Evolutionary conservation across 2,797 vertebrate species (phyloP).

Genomic region (Salarias fasciatus): DNA sequence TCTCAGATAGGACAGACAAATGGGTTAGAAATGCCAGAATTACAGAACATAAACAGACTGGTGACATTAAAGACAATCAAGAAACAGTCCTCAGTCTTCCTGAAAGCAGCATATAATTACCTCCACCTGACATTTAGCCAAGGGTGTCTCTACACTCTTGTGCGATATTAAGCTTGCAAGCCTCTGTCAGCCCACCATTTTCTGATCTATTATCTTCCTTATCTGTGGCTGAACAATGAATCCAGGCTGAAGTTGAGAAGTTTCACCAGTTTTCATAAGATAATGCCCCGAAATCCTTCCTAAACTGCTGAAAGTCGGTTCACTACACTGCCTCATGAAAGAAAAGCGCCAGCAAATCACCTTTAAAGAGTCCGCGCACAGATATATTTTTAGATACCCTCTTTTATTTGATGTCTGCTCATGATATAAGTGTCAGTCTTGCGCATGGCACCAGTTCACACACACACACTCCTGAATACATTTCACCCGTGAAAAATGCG

Average conservation of each 20-base stretch:
- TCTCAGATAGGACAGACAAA: conserved; percentile 14
- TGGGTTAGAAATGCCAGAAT: conserved; percentile 12
- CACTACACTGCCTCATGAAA: background rate
- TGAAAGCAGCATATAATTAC: conserved; percentile 8
- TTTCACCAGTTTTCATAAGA: conserved; percentile 19
- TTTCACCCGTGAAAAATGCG: too few relatives aligned
- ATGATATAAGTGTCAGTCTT: too few relatives aligned
- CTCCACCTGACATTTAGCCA: conserved; percentile 14
- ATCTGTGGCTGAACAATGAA: conserved; percentile 15
- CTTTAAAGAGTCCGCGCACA: too few relatives aligned
- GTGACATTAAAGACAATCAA: background rate
- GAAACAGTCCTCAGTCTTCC: background rate
- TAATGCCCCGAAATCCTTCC: background rate
- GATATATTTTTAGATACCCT: too few relatives aligned
- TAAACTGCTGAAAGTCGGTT: background rate
- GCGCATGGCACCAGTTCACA: too few relatives aligned
- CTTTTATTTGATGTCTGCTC: too few relatives aligned
- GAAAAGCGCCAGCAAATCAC: background rate
- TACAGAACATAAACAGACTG: background rate
- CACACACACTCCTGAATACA: too few relatives aligned
- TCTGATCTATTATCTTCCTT: conserved; percentile 8
- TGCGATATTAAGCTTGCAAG: conserved; percentile 17
- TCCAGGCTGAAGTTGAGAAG: conserved; percentile 6
- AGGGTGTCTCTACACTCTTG: background rate
- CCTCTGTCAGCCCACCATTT: background rate